Conservation (phyloP, 2,113 vertebrate genomes). For the Paralichthys olivaceus region DNA sequence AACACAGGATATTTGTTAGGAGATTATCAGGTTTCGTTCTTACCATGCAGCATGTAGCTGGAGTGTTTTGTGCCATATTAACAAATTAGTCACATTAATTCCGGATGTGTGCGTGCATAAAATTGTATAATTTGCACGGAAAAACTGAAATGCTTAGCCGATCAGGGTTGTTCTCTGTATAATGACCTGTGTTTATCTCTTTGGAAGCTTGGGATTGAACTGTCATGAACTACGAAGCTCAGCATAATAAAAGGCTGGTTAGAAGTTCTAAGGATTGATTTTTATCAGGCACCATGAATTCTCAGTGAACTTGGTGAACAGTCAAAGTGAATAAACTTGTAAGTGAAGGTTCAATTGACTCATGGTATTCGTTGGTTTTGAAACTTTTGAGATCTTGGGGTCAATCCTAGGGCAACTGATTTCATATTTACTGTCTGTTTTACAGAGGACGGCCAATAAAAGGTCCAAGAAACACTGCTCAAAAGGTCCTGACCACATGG, state of each 20-base stretch:
- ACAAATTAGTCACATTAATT: slow-evolving; percentile 4
- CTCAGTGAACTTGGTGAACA: too few relatives aligned
- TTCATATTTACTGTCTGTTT: too few relatives aligned
- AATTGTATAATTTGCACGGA: not conserved
- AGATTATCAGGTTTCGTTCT: slow-evolving; percentile 9
- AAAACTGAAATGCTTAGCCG: too few relatives aligned
- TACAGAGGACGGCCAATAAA: too few relatives aligned
- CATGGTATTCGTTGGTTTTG: too few relatives aligned
- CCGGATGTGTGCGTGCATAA: not conserved
- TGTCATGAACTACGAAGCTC: not conserved
- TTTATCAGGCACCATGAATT: not conserved
- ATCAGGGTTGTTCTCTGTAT: too few relatives aligned
- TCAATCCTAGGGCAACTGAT: too few relatives aligned
- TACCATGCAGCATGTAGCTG: slow-evolving; percentile 17
- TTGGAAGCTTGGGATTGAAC: not conserved
- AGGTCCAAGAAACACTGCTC: too few relatives aligned
- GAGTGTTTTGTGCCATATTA: slow-evolving; percentile 20
- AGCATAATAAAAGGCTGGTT: not conserved
- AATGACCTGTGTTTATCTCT: not conserved
- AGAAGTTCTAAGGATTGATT: not conserved
- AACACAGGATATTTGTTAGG: not conserved
- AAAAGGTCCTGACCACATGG: too few relatives aligned
- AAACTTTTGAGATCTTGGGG: too few relatives aligned
- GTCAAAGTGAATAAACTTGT: too few relatives aligned
- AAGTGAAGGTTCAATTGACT: too few relatives aligned